Conservation (phyloP, 2,888 invertebrate species). For the Bombylius discolor region DNA sequence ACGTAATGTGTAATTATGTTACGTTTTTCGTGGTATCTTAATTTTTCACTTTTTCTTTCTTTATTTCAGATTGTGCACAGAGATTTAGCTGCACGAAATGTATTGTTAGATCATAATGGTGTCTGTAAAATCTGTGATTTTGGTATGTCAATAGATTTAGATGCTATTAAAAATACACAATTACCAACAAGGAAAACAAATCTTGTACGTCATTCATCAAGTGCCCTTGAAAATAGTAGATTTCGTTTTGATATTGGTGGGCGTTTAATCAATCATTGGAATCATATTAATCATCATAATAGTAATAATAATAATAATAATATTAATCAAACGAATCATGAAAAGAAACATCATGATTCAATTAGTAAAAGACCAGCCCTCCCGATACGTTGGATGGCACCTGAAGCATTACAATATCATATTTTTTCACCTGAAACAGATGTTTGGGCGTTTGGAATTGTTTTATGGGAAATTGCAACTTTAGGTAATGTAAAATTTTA, state of each 20-base stretch:
- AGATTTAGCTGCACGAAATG: slow-evolving; percentile 71
- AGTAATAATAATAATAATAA: slow-evolving; percentile 15
- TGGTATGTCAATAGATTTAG: slow-evolving; percentile 65
- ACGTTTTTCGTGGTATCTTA: not conserved
- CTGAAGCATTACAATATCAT: slow-evolving; percentile 65
- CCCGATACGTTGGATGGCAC: slow-evolving; percentile 63
- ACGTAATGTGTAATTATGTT: no score
- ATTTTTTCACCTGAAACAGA: slow-evolving; percentile 70
- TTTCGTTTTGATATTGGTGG: slow-evolving; percentile 32
- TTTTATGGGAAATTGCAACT: slow-evolving; percentile 79
- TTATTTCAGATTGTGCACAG: slow-evolving; percentile 64
- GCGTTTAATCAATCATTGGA: slow-evolving; percentile 31
- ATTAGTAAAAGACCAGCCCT: slow-evolving; percentile 33
- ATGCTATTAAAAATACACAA: slow-evolving; percentile 24
- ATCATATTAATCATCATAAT: slow-evolving; percentile 18
- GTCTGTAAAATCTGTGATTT: slow-evolving; percentile 81
- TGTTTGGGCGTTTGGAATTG: slow-evolving; percentile 77
- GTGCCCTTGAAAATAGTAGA: slow-evolving; percentile 19
- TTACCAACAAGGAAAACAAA: slow-evolving; percentile 17
- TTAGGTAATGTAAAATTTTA: slow-evolving; percentile 42
- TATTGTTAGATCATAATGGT: slow-evolving; percentile 72
- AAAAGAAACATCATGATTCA: slow-evolving; percentile 23
- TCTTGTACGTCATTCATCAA: slow-evolving; percentile 21
- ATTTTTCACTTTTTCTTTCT: not conserved
- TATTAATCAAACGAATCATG: slow-evolving; percentile 13